phyloP scores from a whole-genome alignment of 1,140 invertebrate genomes.

The Hyposmocoma kahamanoa region DNA sequence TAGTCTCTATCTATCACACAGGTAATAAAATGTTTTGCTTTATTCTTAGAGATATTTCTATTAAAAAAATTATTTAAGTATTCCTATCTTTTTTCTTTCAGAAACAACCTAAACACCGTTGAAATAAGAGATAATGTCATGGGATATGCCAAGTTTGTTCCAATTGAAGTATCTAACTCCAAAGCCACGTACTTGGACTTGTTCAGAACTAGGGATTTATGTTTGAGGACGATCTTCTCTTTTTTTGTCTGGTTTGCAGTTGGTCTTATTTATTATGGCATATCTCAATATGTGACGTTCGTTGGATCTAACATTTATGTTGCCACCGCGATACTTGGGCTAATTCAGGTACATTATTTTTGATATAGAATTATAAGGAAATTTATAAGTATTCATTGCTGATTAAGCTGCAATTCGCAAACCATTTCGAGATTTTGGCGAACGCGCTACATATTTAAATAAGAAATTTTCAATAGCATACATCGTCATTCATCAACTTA shows the following conservation, averaged over 20 bases:
- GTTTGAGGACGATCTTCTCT: slow-evolving; percentile 17
- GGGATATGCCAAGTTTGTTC: slow-evolving; percentile 18
- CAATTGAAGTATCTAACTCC: slow-evolving; percentile 12
- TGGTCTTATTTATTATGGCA: slow-evolving; percentile 29
- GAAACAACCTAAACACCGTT: slow-evolving; percentile 25
- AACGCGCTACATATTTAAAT: too few species aligned
- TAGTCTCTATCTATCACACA: too few species aligned
- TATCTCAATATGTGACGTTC: slow-evolving; percentile 33
- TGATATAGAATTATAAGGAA: too few species aligned
- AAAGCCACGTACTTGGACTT: slow-evolving; percentile 26
- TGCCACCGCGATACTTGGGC: slow-evolving; percentile 22
- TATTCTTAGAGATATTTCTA: too few species aligned
- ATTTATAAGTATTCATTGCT: too few species aligned
- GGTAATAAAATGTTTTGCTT: too few species aligned
- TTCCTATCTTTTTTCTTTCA: slow-evolving; percentile 23
- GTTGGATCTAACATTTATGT: slow-evolving; percentile 28
- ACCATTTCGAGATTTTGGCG: too few species aligned
- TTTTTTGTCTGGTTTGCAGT: slow-evolving; percentile 20
- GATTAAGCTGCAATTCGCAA: too few species aligned
- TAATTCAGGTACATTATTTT: slow-evolving; percentile 38
- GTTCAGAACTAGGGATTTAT: slow-evolving; percentile 24
- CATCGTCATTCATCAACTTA: too few species aligned
- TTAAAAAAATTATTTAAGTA: too few species aligned
- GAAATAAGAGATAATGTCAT: slow-evolving; percentile 26
- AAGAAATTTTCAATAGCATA: too few species aligned